Evolutionary conservation across 2,797 vertebrate genomes (phyloP).

Genomic region (Acestrorhynchus altus): DNA sequence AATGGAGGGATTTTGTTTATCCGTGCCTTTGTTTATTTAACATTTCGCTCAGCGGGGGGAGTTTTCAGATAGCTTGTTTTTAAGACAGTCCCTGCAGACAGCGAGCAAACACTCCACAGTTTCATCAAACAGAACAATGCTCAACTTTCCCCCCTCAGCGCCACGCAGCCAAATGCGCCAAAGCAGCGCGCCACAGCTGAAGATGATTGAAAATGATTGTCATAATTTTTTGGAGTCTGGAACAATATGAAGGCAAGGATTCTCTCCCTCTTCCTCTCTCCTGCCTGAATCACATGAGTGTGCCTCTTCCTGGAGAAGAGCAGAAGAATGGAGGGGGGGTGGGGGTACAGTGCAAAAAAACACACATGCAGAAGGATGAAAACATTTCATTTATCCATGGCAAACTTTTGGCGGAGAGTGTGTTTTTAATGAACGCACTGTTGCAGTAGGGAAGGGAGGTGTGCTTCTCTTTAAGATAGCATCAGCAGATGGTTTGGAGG

Average conservation of each 20-base stretch:
- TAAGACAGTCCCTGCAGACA: constrained; percentile 85
- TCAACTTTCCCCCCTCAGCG: constrained; percentile 82
- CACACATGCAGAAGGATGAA: constrained; percentile 68
- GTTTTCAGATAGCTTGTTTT: constrained; percentile 86
- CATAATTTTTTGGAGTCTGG: constrained; percentile 77
- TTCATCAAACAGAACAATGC: constrained; percentile 87
- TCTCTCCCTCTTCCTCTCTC: constrained; percentile 55
- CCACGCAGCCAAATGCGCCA: constrained; percentile 76
- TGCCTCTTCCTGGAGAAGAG: constrained; percentile 37
- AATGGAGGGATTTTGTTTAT: constrained; percentile 88
- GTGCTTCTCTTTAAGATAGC: constrained; percentile 60
- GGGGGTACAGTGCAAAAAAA: constrained; percentile 14
- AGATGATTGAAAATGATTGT: constrained; percentile 83
- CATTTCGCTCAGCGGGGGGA: constrained; percentile 84
- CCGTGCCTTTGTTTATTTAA: constrained; percentile 86
- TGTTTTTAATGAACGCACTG: constrained; percentile 73
- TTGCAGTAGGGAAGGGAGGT: constrained; percentile 65
- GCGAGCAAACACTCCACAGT: constrained; percentile 85
- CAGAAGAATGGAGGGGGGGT: constrained; percentile 4
- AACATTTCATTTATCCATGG: constrained; percentile 74
- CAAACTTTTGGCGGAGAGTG: constrained; percentile 71
- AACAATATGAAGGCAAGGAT: constrained; percentile 73
- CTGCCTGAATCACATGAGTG: constrained; percentile 47
- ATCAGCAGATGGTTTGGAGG: constrained; percentile 63
- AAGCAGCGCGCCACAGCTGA: constrained; percentile 78